Evolutionary conservation across 30 jellyfish, hydroid and myxozoan genomes (phyloP).

Genomic region (Hydra vulgaris): DNA sequence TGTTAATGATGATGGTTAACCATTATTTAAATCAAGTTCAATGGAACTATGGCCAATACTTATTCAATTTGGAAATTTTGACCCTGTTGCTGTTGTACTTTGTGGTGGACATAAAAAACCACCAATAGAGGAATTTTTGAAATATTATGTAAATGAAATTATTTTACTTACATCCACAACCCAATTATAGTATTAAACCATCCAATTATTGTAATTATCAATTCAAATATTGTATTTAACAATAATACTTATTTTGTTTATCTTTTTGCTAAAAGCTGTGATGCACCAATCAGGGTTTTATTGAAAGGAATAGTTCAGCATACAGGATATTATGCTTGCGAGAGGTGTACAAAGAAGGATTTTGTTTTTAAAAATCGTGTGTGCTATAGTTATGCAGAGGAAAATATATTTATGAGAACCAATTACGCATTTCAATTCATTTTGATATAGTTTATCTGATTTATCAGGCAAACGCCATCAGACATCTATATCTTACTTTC

Average conservation of each 20-base stretch:
- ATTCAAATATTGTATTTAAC: not conserved
- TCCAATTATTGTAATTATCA: too few relatives aligned
- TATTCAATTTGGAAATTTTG: not conserved
- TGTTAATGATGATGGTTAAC: not conserved
- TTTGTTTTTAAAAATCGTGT: too few relatives aligned
- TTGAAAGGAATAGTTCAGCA: too few relatives aligned
- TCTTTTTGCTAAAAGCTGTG: not conserved
- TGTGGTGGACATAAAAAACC: not conserved
- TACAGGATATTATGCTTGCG: too few relatives aligned
- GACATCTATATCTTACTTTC: not conserved
- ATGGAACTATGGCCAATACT: conserved; percentile 5
- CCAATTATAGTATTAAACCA: too few relatives aligned
- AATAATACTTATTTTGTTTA: not conserved
- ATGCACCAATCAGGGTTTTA: too few relatives aligned
- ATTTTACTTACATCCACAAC: not conserved
- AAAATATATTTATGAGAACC: not conserved
- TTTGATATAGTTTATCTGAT: not conserved
- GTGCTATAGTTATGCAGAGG: too few relatives aligned
- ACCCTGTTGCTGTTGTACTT: conserved; percentile 2
- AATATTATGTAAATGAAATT: not conserved
- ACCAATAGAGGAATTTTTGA: conserved; percentile 1
- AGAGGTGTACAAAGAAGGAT: too few relatives aligned
- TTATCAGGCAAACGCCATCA: not conserved
- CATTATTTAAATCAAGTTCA: not conserved
- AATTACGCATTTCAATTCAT: not conserved